A percentile compares a stretch with the other conserved stretches of the same genome.
These are phyloP conservation scores for Idaea straminata DNA, from an alignment of 2,888 invertebrate species.

Conservation along the genomic window DNA sequence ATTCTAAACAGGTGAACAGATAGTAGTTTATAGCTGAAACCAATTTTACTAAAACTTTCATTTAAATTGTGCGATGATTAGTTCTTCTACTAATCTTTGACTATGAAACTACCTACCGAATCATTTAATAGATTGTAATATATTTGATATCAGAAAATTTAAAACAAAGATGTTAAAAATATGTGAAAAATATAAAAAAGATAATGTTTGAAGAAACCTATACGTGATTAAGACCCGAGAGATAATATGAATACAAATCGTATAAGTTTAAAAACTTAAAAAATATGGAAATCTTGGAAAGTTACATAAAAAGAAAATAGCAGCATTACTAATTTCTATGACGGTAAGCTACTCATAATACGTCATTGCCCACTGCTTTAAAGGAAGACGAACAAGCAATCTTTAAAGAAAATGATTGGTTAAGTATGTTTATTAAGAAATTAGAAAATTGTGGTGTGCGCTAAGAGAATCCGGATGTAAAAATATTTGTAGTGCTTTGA, in stretches of 20 bases:
- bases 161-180: too few relatives aligned
- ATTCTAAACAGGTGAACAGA: neutral
- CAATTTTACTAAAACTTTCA: neutral
- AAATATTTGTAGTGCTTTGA: slow-evolving; percentile 46
- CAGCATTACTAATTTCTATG: neutral
- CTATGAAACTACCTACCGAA: too few relatives aligned
- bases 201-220: too few relatives aligned
- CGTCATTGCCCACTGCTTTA: neutral
- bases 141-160: too few relatives aligned
- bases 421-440: slow-evolving; percentile 15
- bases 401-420: slow-evolving; percentile 11
- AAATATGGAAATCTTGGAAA: too few relatives aligned
- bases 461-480: slow-evolving; percentile 71
- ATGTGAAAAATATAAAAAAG: too few relatives aligned
- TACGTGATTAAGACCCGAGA: too few relatives aligned
- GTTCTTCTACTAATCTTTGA: neutral
- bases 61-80: neutral
- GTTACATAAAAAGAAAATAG: too few relatives aligned
- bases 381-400: neutral
- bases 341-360: neutral
- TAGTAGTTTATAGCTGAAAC: neutral
- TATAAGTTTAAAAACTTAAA: too few relatives aligned
- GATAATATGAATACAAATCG: too few relatives aligned
- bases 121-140: too few relatives aligned
- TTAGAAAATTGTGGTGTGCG: slow-evolving; percentile 17